Base-by-base conservation (phyloP, 1,140 invertebrate genomes). In the Drosophila lacertosa region DNA sequence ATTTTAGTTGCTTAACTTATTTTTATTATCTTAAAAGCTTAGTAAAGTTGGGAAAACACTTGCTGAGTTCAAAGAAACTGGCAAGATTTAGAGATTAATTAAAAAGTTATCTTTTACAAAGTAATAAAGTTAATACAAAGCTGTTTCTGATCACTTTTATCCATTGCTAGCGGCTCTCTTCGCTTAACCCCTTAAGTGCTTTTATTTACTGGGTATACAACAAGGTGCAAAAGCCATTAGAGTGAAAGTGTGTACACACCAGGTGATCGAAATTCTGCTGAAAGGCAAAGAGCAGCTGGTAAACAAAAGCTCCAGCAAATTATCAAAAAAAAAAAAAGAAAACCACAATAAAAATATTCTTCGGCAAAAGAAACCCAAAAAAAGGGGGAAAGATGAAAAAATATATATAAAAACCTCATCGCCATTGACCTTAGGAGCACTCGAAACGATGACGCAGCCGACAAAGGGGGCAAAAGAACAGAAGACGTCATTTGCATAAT, bases 401-500 rank as follows among this genome's bases (percentile, higher is more conserved):
- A 37, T 3, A 39, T 22, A 33, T 7, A 24, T 22, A 53, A 24
- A 39, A 4, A 39, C 40, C 20, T 35, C 37, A 70, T 51, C 67
- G 60, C 44, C 60, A 64, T 69, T 70, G 67, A 70, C 60, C 67
- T 70, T 65, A 70, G 16, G 16, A 57, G 50, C 29, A 45, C 18
- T 24, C 39, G 18, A 47, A 63, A 72, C 40, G 64, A 76, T 84
- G 80, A 86, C 81, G 72, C 54, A 71, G 69, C 39, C 62, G 47
- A 11, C 11, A 50, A 45, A 26, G 22, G 6, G 35, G 18, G 18
- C 39, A 40, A 50, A 48, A 35, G 39, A 33, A 4, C 26, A 59
- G 35, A 45, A 45, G 35, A 35, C 55, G 73, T 67, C 69, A 88
- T 88, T 88, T 88, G 82, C 69, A 86, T 86, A 65, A 86, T 88